Evolutionary conservation across 2,888 invertebrate genomes (phyloP), one percentile per base, ranked within the genome.

Genomic region (Cheilosia vernalis): DNA sequence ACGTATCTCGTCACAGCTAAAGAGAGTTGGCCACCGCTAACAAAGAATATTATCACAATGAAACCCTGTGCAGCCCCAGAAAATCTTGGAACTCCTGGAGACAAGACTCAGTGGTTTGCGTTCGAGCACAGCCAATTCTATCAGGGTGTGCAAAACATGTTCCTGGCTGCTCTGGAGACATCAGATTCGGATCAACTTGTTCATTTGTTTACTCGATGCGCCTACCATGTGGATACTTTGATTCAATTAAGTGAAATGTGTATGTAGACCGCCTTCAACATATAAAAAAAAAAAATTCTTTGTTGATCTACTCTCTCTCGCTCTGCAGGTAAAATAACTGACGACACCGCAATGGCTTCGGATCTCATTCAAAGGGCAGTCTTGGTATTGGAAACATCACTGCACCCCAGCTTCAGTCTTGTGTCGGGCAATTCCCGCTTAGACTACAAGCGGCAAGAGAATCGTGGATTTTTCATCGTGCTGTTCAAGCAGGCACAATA

Each of bases 221-320:
- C 96, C 0, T 96, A 96, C 89, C 97, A 97, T 89, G 94, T 97
- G 44, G 97, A 97, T 90, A 94, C 96, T 0, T 92, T 97, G 64
- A 94, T 97, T 73, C 97, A 97, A 90, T 92, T 97, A 51, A 96
- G 96, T 73, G 97, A 97, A 90, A 93, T 97, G 64, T 96, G 95
- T 90, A 94, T 94, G 88, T 51, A 51, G 4, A 3, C 0, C 13
- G n/a, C 4, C 53, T 58, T 44, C 9, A 33, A 9, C 1, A 2
- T 30, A 30, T 30, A 10, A 13, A 13, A 49, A 13, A 49, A 13
- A 24, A 51, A 24, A 5, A 9, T 30, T 9, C 2, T 9, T 9
- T 51, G 10, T 15, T 21, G 5, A 15, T 51, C 5, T 15, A 24
- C 5, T 24, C 55, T 40, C 7, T 24, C 55, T 40, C 6, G 15